A percentile compares a stretch with the other conserved stretches of the same genome.
Conservation (phyloP, 2,113 vertebrate species). For the Elaphurus davidianus region DNA sequence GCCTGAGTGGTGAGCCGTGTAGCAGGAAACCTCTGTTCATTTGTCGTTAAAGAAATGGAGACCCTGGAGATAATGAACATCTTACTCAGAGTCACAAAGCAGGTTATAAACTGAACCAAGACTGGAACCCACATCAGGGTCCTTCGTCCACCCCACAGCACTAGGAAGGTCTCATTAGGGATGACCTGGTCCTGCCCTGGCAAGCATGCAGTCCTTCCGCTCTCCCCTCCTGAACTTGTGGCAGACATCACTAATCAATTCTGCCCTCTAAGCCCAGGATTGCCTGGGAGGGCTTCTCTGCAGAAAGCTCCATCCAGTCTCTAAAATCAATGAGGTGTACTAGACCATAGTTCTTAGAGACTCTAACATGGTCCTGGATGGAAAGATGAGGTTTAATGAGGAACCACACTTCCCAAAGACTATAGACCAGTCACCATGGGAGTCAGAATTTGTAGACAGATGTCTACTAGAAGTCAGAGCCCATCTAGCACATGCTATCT, state of each 20-base stretch:
- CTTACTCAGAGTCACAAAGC: too few relatives aligned
- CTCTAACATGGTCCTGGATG: neutral
- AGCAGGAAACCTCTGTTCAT: too few relatives aligned
- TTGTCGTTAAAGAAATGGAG: too few relatives aligned
- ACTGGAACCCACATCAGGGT: too few relatives aligned
- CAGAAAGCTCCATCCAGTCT: neutral
- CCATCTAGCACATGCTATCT: neutral
- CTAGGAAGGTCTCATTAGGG: too few relatives aligned
- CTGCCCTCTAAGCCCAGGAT: too few relatives aligned
- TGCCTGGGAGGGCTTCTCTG: neutral
- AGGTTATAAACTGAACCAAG: too few relatives aligned
- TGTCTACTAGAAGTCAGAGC: too few relatives aligned
- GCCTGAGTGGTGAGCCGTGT: accelerated
- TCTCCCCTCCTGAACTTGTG: neutral
- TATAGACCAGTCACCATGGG: neutral
- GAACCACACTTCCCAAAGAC: too few relatives aligned
- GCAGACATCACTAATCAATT: neutral
- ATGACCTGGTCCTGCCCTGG: neutral
- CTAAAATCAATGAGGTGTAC: neutral
- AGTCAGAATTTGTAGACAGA: neutral
- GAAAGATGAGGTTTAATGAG: neutral
- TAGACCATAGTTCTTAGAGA: too few relatives aligned
- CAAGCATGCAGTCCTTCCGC: accelerated
- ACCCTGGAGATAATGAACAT: too few relatives aligned
- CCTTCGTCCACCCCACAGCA: too few relatives aligned